phyloP scores from a whole-genome alignment of 1,140 invertebrate genomes.

The Goniozus legneri region DNA sequence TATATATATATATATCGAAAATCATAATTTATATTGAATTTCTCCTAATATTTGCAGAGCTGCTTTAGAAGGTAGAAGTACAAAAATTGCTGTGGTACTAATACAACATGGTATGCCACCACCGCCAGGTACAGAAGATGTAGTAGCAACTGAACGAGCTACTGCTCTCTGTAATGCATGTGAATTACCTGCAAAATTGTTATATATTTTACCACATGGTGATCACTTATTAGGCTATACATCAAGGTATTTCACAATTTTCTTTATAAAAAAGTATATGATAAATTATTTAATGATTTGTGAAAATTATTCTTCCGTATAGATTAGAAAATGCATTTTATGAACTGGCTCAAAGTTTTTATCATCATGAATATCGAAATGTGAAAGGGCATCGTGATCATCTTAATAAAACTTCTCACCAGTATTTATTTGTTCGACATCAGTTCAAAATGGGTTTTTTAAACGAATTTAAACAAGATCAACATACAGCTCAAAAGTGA shows the following conservation, averaged over 20 bases:
- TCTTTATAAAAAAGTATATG: constrained; percentile 1
- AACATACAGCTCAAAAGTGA: constrained; percentile 83
- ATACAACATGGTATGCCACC: constrained; percentile 77
- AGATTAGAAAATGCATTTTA: constrained; percentile 90
- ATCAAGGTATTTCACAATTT: constrained; percentile 54
- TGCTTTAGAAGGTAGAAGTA: constrained; percentile 73
- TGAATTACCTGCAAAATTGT: constrained; percentile 85
- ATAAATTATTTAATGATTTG: constrained; percentile 11
- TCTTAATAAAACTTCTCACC: constrained; percentile 87
- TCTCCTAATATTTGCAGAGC: constrained; percentile 48
- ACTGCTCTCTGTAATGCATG: constrained; percentile 84
- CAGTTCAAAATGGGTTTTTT: constrained; percentile 98
- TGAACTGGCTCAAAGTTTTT: constrained; percentile 90
- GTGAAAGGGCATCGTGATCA: constrained; percentile 88
- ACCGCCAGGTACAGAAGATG: constrained; percentile 79
- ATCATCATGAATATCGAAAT: constrained; percentile 81
- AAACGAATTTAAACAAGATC: constrained; percentile 89
- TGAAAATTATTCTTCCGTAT: constrained; percentile 4
- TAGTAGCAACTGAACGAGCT: constrained; percentile 82
- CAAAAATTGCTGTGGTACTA: constrained; percentile 84
- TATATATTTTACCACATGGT: constrained; percentile 85
- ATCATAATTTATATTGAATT: too few relatives aligned
- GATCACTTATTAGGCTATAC: constrained; percentile 83
- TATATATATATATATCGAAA: too few relatives aligned
- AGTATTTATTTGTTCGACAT: constrained; percentile 89